Base-by-base conservation (phyloP, 2,113 vertebrate genomes). In the Calcarius ornatus region DNA sequence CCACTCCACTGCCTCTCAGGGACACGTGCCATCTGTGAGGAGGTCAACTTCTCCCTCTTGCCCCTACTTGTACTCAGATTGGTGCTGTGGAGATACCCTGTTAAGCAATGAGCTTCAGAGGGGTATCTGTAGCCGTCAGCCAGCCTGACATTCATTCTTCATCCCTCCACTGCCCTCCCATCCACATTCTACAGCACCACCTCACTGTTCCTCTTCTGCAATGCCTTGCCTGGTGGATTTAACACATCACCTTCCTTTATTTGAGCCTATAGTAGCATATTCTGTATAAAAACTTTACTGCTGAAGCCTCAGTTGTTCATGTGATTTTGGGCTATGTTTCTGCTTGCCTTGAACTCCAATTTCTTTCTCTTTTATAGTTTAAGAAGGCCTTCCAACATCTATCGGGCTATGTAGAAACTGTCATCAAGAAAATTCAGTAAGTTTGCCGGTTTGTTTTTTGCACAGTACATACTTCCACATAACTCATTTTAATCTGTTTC, bases 331-430 rank as follows among this genome's bases (percentile, higher is more conserved):
- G 63, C 47, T 78, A 23, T 65, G 31, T 54, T 88, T 77, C 53
- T 72, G 25, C 37, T 88, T 68, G 42, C 7, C 12, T 91, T 61
- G 92, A 72, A 94, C 42, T 75, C 37, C 4, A 42, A 13, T 72
- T 91, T 12, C 51, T 91, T 95, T 94, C 21, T 96, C n/a, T 75
- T 96, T 90, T 93, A 27, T 51, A 98, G 98, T 98, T 98, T 79
- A 0, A 0, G 0, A 0, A 0, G 0, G 8, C 4, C 56, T 65
- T 98, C 5, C 0, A 0, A 0, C 0, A 0, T 2, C 2, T 12
- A 1, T 0, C 0, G 1, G 22, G 1, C 16, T 97, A 50, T 25
- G 1, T 0, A 10, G 24, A 96, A 78, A 98, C 97, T 6, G 6
- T 95, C 61, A 97, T 98, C 3, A 0, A 10, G 40, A 4, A 38